phyloP scores from a whole-genome alignment of 2,797 vertebrate species.

The Ctenopoma kingsleyae region DNA sequence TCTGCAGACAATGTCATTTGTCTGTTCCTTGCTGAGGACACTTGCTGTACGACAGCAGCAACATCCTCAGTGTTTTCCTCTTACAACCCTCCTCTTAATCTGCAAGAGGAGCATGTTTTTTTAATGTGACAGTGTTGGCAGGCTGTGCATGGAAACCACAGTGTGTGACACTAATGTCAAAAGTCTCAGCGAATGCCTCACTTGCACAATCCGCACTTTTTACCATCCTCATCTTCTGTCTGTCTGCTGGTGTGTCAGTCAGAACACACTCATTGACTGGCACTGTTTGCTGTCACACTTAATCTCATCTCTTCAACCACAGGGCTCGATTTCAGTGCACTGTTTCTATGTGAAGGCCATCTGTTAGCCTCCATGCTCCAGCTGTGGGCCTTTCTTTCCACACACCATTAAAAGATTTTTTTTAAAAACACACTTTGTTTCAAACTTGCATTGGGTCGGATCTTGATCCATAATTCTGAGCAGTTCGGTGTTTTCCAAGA shows the following conservation, averaged over 20 bases:
- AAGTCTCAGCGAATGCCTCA: slow-evolving; percentile 92
- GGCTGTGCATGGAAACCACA: slow-evolving; percentile 94
- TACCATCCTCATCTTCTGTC: slow-evolving; percentile 57
- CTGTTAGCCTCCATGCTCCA: slow-evolving; percentile 23
- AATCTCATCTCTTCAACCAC: slow-evolving; percentile 87
- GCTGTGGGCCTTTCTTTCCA: slow-evolving; percentile 32
- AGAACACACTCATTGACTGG: slow-evolving; percentile 74
- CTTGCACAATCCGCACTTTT: slow-evolving; percentile 69
- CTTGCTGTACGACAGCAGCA: slow-evolving; percentile 69
- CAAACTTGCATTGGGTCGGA: slow-evolving; percentile 42
- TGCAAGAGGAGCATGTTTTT: slow-evolving; percentile 63
- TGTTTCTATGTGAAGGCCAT: slow-evolving; percentile 39
- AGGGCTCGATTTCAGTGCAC: slow-evolving; percentile 96
- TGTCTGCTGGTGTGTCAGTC: slow-evolving; percentile 68
- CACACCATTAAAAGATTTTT: slow-evolving; percentile 35
- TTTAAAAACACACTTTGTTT: slow-evolving; percentile 40
- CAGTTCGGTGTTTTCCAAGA: slow-evolving; percentile 19
- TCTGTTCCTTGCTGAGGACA: slow-evolving; percentile 70
- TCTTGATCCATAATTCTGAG: slow-evolving; percentile 49
- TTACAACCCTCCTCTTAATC: slow-evolving; percentile 60
- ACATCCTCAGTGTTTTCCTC: slow-evolving; percentile 45
- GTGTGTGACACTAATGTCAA: slow-evolving; percentile 90
- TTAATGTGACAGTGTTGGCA: slow-evolving; percentile 76
- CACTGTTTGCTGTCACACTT: slow-evolving; percentile 49
- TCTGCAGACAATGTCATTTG: slow-evolving; percentile 82